Conservation (phyloP, 1,140 invertebrate species). For the Luehdorfia chinensis region DNA sequence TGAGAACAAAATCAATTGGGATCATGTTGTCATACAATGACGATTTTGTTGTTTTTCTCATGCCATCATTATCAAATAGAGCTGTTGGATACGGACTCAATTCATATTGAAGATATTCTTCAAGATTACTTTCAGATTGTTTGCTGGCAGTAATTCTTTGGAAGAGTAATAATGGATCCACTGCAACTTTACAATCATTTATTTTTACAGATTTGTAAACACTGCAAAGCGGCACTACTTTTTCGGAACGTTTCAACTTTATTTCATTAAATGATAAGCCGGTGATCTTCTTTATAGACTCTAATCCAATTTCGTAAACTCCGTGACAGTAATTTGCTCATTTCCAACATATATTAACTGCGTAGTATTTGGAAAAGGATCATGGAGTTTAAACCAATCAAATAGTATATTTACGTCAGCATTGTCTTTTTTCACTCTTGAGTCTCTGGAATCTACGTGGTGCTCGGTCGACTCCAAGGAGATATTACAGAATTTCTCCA, state of each 20-base stretch:
- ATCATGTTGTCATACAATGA: slow-evolving; percentile 46
- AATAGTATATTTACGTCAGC: slow-evolving; percentile 23
- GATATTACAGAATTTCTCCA: slow-evolving; percentile 39
- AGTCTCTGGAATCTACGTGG: slow-evolving; percentile 46
- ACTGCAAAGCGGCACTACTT: slow-evolving; percentile 30
- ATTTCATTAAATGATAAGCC: slow-evolving; percentile 37
- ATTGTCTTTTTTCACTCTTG: slow-evolving; percentile 38
- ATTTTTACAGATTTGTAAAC: slow-evolving; percentile 36
- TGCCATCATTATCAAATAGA: slow-evolving; percentile 57
- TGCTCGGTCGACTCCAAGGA: slow-evolving; percentile 38
- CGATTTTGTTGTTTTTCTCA: slow-evolving; percentile 57
- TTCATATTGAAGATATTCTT: slow-evolving; percentile 59
- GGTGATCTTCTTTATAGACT: slow-evolving; percentile 32
- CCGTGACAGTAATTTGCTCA: slow-evolving; percentile 34
- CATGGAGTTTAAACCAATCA: slow-evolving; percentile 32
- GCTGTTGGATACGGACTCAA: slow-evolving; percentile 51
- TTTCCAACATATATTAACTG: slow-evolving; percentile 37
- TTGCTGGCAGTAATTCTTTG: slow-evolving; percentile 51
- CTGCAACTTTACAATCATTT: slow-evolving; percentile 38
- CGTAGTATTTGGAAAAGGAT: slow-evolving; percentile 36
- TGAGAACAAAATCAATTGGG: slow-evolving; percentile 32
- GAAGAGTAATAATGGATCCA: slow-evolving; percentile 57
- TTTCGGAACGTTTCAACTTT: slow-evolving; percentile 36
- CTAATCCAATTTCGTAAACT: slow-evolving; percentile 33
- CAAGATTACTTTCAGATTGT: slow-evolving; percentile 42